Evolutionary conservation across 1,140 invertebrate genomes (phyloP).

Genomic region (Magallana gigas): DNA sequence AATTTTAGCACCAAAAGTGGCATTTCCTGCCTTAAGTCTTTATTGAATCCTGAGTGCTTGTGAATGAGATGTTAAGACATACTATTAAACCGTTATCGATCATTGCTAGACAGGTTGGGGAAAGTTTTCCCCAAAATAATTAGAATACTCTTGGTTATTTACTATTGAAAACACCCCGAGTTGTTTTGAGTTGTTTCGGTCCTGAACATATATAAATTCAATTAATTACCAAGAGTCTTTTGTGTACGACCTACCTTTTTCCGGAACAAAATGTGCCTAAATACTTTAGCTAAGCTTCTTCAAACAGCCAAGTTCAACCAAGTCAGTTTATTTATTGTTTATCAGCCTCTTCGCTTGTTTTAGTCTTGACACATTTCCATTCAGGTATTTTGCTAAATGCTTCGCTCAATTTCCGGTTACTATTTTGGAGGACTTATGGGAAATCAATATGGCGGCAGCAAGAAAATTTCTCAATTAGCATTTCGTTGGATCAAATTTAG

Average conservation of each 20-base stretch:
- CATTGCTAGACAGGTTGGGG: background rate
- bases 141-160: too few relatives aligned
- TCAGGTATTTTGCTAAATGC: slow-evolving; percentile 30
- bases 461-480: slow-evolving; percentile 6
- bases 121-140: too few relatives aligned
- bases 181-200: too few relatives aligned
- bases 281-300: too few relatives aligned
- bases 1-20: slow-evolving; percentile 35
- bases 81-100: slow-evolving; percentile 10
- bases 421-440: background rate
- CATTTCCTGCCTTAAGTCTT: slow-evolving; percentile 8
- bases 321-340: too few relatives aligned
- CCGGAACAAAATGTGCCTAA: too few relatives aligned
- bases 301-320: too few relatives aligned
- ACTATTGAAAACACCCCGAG: too few relatives aligned
- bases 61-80: background rate
- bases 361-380: slow-evolving; percentile 18
- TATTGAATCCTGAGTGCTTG: slow-evolving; percentile 23
- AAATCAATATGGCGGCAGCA: slow-evolving; percentile 25
- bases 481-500: slow-evolving; percentile 13
- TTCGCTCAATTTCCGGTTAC: background rate
- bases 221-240: too few relatives aligned
- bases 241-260: too few relatives aligned
- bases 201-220: too few relatives aligned
- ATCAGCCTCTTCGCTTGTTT: too few relatives aligned